These are phyloP conservation scores for Tinea trinotella DNA, from an alignment of 2,888 invertebrate genomes.

Conservation along the genomic window DNA sequence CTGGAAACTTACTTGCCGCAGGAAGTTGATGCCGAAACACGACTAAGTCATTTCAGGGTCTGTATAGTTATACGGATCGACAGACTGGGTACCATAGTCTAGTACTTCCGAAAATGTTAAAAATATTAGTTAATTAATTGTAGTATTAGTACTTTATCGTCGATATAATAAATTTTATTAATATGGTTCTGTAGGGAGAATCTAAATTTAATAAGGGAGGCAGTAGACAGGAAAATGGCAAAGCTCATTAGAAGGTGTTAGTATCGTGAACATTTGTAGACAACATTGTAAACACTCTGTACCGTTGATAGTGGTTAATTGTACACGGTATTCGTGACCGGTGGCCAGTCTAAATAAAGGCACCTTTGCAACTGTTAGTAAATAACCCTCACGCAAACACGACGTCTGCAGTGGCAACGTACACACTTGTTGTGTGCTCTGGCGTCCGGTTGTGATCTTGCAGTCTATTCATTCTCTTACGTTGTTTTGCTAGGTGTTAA, in stretches of 20 bases:
- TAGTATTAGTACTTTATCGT: too few relatives aligned
- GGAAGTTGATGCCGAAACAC: too few relatives aligned
- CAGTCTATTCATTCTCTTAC: background rate
- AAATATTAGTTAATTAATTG: too few relatives aligned
- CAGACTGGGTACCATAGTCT: too few relatives aligned
- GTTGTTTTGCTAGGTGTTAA: too few relatives aligned
- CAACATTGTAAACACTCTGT: constrained; percentile 9
- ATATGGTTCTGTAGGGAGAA: background rate
- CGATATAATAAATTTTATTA: too few relatives aligned
- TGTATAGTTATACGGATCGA: too few relatives aligned
- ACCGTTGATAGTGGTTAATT: constrained; percentile 44
- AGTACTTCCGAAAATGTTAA: too few relatives aligned
- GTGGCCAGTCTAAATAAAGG: constrained; percentile 51
- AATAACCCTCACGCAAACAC: constrained; percentile 65
- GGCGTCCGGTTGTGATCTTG: constrained; percentile 5
- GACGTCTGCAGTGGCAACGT: constrained; percentile 31
- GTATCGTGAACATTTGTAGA: constrained; percentile 5
- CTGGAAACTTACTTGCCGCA: too few relatives aligned
- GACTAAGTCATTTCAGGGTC: too few relatives aligned
- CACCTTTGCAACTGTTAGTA: constrained; percentile 59
- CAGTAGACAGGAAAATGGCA: background rate
- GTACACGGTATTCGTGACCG: constrained; percentile 54
- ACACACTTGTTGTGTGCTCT: constrained; percentile 24
- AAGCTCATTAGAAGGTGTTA: constrained; percentile 4
- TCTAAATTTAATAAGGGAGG: background rate